Evolutionary conservation across 1,140 invertebrate genomes (phyloP), one percentile per base, ranked within the genome.

Genomic region (Leptoteleia sp.): DNA sequence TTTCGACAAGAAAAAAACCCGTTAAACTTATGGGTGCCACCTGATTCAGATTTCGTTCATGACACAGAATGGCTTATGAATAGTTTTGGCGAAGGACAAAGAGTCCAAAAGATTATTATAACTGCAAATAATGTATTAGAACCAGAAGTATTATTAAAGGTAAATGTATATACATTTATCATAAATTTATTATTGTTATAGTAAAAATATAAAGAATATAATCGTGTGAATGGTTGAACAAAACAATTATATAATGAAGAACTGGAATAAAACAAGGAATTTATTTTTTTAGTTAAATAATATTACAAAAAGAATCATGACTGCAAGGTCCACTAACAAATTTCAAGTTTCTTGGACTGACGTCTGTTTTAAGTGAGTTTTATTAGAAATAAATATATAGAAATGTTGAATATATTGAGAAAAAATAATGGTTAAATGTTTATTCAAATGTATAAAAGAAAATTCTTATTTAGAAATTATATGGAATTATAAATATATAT

Each of bases 41-140:
- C 90, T 31, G 87, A 94, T 57, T 94, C 93, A 0, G 91, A 93
- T 62, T 95, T 94, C 85, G 90, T 91, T 29, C 82, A 82, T 67
- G 93, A 94, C 64, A 93, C 93, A 4, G 91, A 94, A 61, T 95
- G 94, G 93, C 90, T 94, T 33, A 92, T 93, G 80, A 86, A 91
- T n/a, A 92, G 91, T 64, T 94, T 93, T 87, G 90, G 92, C 50
- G 91, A 91, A 37, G 92, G 91, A 13, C 91, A 92, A 76, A 88
- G 93, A 61, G 78, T 92, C 8, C 92, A 95, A 85, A 90, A 85
- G 40, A 84, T 93, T 7, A 89, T 94, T 65, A 85, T 94, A 25
- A 92, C 91, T 15, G 92, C 92, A 16, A 90, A 93, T 16, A 91
- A 95, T 90, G 91, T 95, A 19, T 87, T 95, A 27, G 89, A 91